Evolutionary conservation across 1,140 invertebrate genomes (phyloP).

Genomic region (Papilio dardanus): DNA sequence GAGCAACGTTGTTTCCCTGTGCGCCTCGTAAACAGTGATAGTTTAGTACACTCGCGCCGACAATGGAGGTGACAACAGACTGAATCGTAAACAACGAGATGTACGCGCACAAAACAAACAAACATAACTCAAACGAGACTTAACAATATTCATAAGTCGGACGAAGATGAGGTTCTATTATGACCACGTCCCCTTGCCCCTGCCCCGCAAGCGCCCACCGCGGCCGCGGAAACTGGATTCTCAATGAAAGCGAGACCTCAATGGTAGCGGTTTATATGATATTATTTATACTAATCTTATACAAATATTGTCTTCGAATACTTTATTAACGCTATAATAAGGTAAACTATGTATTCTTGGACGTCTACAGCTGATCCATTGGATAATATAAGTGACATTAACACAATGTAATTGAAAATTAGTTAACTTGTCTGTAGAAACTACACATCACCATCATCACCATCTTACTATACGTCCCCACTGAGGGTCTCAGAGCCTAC

Average conservation of each 20-base stretch:
- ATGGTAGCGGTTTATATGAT: constrained; percentile 16
- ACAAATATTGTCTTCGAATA: constrained; percentile 8
- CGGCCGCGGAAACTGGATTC: constrained; percentile 30
- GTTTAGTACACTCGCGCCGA: constrained; percentile 47
- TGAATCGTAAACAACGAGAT: constrained; percentile 52
- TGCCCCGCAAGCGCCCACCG: no score
- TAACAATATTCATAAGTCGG: constrained; percentile 30
- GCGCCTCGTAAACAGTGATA: constrained; percentile 48
- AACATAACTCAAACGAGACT: constrained; percentile 46
- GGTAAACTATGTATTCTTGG: not conserved
- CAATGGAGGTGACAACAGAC: constrained; percentile 60
- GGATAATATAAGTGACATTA: no score
- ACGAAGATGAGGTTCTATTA: constrained; percentile 35
- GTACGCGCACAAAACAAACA: constrained; percentile 48
- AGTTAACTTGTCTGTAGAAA: not conserved
- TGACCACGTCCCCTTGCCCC: not conserved
- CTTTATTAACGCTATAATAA: not conserved
- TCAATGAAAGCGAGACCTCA: constrained; percentile 30
- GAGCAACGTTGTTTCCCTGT: constrained; percentile 45
- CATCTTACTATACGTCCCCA: no score
- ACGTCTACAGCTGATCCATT: no score
- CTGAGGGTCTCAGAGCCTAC: no score
- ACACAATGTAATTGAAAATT: no score
- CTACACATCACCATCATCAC: no score
- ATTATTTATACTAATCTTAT: constrained; percentile 23